Conservation (phyloP, 2,113 vertebrate genomes). For the Tamias sibiricus region DNA sequence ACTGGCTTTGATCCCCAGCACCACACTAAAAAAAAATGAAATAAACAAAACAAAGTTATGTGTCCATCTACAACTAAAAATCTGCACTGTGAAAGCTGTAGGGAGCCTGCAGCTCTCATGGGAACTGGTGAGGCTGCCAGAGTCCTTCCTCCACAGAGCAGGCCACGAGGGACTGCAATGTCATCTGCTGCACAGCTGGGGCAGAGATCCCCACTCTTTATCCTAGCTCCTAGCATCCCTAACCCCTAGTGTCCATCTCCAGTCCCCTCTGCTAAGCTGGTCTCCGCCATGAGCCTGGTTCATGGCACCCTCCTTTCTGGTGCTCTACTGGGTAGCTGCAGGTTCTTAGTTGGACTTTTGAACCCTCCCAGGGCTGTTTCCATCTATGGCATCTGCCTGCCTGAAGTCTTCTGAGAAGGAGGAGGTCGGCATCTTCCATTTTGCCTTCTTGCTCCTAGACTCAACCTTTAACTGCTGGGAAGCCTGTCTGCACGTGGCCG, state of each 20-base stretch:
- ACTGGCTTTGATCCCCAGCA: no score
- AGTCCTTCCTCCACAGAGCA: not conserved
- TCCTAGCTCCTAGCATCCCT: not conserved
- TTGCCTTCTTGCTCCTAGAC: not conserved
- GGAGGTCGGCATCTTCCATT: not conserved
- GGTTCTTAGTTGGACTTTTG: not conserved
- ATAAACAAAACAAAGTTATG: no score
- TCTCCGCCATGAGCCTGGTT: not conserved
- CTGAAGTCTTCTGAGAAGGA: not conserved
- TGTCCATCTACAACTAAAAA: no score
- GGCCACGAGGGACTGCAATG: no score
- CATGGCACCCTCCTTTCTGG: no score
- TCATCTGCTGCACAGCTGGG: not conserved
- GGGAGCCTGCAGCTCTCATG: not conserved
- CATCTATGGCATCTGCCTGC: not conserved
- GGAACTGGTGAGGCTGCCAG: not conserved
- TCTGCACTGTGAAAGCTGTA: not conserved
- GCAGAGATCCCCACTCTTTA: not conserved
- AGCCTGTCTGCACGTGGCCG: not conserved
- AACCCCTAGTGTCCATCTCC: no score
- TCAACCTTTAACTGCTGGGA: not conserved
- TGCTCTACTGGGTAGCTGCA: no score
- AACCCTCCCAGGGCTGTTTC: not conserved
- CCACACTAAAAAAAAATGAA: no score
- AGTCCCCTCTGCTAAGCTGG: not conserved